phyloP scores from a whole-genome alignment of 2,888 invertebrate genomes.

The Xestobium rufovillosum region DNA sequence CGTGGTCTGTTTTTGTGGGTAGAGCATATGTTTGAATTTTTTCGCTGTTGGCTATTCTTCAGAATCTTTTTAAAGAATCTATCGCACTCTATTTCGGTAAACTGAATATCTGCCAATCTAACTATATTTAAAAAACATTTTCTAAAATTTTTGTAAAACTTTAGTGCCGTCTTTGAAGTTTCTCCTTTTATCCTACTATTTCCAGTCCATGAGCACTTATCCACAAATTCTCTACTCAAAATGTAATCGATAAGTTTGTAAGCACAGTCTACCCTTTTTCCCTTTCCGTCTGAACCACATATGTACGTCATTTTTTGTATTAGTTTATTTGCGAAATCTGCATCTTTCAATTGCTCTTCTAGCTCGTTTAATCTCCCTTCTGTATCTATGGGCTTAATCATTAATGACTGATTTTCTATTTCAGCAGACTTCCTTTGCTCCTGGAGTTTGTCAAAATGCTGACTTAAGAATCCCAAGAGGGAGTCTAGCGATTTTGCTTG shows the following conservation, averaged over 20 bases:
- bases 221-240: slow-evolving; percentile 14
- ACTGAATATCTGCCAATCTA: slow-evolving; percentile 12
- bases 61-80: slow-evolving; percentile 16
- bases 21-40: slow-evolving; percentile 7
- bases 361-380: too few species aligned
- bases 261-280: too few species aligned
- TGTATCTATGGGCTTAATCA: too few species aligned
- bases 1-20: slow-evolving; percentile 16
- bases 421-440: too few species aligned
- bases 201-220: slow-evolving; percentile 17
- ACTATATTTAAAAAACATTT: slow-evolving; percentile 16
- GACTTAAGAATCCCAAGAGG: too few species aligned
- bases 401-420: too few species aligned
- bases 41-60: slow-evolving; percentile 13
- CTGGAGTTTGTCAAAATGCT: too few species aligned
- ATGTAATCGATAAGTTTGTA: slow-evolving; percentile 19
- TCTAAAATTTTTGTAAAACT: slow-evolving; percentile 16
- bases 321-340: too few species aligned
- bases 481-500: too few species aligned
- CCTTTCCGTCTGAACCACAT: slow-evolving; percentile 14
- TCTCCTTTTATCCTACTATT: slow-evolving; percentile 11
- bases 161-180: slow-evolving; percentile 13
- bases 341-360: slow-evolving; percentile 7
- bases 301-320: slow-evolving; percentile 16
- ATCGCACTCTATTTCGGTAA: slow-evolving; percentile 15